Percentiles rank a stretch among this genome's conserved stretches.
These are phyloP conservation scores for Sinosuthora webbiana DNA, from an alignment of 2,113 vertebrate genomes.

Conservation along the genomic window DNA sequence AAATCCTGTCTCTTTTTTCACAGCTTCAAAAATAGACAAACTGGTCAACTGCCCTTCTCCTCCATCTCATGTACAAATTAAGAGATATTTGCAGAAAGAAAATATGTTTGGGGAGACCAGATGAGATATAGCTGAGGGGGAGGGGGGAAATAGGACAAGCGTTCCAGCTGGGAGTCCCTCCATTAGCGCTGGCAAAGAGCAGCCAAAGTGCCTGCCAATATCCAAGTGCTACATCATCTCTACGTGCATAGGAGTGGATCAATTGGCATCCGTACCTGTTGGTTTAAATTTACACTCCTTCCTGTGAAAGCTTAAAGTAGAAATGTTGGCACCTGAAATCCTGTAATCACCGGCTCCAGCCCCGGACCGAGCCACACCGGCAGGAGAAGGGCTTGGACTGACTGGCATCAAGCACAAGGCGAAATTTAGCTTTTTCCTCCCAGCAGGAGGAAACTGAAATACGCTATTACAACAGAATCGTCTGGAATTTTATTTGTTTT, in stretches of 20 bases:
- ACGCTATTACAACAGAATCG: neutral
- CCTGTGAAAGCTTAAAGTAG: slow-evolving; percentile 46
- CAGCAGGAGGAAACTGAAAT: neutral
- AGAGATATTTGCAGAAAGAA: neutral
- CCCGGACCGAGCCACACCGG: neutral
- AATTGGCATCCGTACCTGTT: slow-evolving; percentile 18
- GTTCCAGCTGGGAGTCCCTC: slow-evolving; percentile 59
- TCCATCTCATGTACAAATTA: neutral
- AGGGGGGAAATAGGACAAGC: neutral
- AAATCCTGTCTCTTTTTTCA: neutral
- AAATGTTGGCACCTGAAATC: slow-evolving; percentile 1
- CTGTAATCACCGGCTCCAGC: neutral
- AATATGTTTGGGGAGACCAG: neutral
- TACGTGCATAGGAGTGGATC: slow-evolving; percentile 12
- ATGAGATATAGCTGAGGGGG: neutral
- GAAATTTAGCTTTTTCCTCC: neutral
- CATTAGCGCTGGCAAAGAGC: slow-evolving; percentile 55
- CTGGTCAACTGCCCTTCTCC: neutral
- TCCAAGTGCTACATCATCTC: slow-evolving; percentile 39
- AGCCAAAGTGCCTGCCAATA: slow-evolving; percentile 16
- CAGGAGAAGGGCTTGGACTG: neutral
- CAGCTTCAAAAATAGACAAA: neutral
- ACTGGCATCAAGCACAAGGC: neutral
- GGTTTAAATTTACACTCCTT: slow-evolving; percentile 52
- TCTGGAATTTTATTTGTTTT: neutral